Conservation (phyloP, 2,113 vertebrate species). For the Plecotus auritus region DNA sequence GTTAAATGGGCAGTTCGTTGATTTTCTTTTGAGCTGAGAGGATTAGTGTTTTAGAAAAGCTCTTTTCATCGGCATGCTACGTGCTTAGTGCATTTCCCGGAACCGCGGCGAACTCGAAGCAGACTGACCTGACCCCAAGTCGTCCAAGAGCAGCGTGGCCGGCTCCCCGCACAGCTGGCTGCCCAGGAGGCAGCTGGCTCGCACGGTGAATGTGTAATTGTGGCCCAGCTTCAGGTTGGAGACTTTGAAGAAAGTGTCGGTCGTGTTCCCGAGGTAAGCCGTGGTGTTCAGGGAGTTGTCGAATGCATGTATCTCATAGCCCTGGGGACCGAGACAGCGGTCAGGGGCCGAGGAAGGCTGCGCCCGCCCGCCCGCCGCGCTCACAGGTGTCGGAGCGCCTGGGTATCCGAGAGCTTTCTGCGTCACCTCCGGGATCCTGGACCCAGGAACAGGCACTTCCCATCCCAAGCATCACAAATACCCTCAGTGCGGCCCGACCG, state of each 20-base stretch:
- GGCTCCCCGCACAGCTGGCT: constrained; percentile 95
- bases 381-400: neutral
- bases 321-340: constrained; percentile 79
- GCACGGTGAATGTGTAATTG: constrained; percentile 95
- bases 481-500: too few species aligned
- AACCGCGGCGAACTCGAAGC: neutral
- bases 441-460: neutral
- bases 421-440: neutral
- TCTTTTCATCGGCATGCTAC: accelerated
- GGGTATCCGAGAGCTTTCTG: neutral
- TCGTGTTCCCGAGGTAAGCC: constrained; percentile 91
- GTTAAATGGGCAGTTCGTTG: neutral
- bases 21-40: neutral
- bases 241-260: constrained; percentile 93
- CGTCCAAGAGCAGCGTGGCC: constrained; percentile 88
- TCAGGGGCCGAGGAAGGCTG: neutral
- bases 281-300: constrained; percentile 90
- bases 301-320: constrained; percentile 93
- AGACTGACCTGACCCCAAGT: constrained; percentile 82
- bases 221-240: constrained; percentile 90
- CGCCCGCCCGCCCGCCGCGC: too few species aligned
- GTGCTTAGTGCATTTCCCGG: neutral
- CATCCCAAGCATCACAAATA: neutral
- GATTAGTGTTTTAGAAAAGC: neutral
- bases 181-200: constrained; percentile 89